phyloP scores from a whole-genome alignment of 2,888 invertebrate genomes.

The Andrena dorsata region DNA sequence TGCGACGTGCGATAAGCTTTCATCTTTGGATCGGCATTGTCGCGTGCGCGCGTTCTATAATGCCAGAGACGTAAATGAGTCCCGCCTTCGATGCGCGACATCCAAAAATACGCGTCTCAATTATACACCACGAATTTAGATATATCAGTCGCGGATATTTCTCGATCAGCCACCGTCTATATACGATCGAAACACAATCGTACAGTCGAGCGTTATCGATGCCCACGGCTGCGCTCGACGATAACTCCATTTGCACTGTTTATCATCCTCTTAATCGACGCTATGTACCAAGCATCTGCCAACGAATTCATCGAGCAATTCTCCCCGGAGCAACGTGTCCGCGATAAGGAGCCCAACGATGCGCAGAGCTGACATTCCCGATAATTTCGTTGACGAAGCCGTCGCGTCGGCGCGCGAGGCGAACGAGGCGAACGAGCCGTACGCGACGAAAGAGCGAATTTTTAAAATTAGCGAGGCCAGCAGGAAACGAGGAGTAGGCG shows the following conservation, averaged over 20 bases:
- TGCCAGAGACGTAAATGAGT: constrained; percentile 25
- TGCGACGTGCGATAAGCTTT: constrained; percentile 17
- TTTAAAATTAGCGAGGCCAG: constrained; percentile 29
- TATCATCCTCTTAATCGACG: background rate
- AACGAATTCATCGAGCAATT: background rate
- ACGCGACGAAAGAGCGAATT: constrained; percentile 9
- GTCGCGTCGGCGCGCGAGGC: background rate
- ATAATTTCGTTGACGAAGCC: background rate
- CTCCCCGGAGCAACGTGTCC: background rate
- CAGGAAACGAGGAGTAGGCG: background rate
- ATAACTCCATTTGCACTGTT: constrained; percentile 6
- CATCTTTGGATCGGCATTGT: background rate
- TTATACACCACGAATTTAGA: constrained; percentile 13
- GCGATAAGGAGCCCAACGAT: background rate
- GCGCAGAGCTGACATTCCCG: background rate
- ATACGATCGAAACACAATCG: background rate
- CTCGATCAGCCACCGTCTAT: background rate
- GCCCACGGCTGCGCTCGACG: background rate
- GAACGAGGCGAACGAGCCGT: background rate
- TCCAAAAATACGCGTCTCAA: constrained; percentile 29
- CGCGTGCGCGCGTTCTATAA: background rate
- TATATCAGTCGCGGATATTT: background rate
- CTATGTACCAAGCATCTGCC: background rate
- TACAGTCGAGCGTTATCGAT: background rate
- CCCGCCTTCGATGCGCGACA: constrained; percentile 16